Base-by-base conservation (phyloP, 1,140 invertebrate species). In the Aphelenchoides avenae region DNA sequence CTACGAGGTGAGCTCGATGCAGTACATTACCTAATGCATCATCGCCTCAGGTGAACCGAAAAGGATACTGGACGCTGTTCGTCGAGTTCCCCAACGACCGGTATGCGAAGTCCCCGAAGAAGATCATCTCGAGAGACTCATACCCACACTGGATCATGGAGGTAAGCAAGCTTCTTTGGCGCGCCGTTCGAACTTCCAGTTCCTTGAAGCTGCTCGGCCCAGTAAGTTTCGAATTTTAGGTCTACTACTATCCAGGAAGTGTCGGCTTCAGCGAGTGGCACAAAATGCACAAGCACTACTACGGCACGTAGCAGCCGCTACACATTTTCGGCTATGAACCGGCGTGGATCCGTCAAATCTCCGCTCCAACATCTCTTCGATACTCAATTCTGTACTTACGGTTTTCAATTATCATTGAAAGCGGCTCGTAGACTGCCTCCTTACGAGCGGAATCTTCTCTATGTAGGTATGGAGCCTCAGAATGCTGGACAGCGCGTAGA, bases 131-230 rank as follows among this genome's bases (percentile, higher is more conserved):
- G 2, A 57, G 71, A 36, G 71, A 73, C 36, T 77, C 74, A 5
- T 77, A 61, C 47, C 54, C 71, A 1, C 75, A 77, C 42, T 77
- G 74, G 73, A 60, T 73, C 22, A 74, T 73, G 73, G 74, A 73
- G 43, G 71, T 76, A 33, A 37, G 36, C 42, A 44, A 11, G 22
- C 11, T 11, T 40, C 18, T 1, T 3, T 9, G 2, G 40, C 58
- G 1, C 15, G 9, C 1, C 11, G 36, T 43, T 43, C n/a, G 24
- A 50, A 44, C 1, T 15, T 15, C 3, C 48, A 3, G 53, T 24
- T 49, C 3, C n/a, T 9, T 15, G 4, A 50, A 50, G 24, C 3
- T 61, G 33, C 27, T 44, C 11, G 3, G 3, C 49, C 54, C 41
- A 50, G 68, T 20, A 6, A 13, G 13, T 61, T 34, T 2, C 29